These are phyloP conservation scores for Alosa alosa DNA, from an alignment of 2,113 vertebrate species.

Conservation along the genomic window DNA sequence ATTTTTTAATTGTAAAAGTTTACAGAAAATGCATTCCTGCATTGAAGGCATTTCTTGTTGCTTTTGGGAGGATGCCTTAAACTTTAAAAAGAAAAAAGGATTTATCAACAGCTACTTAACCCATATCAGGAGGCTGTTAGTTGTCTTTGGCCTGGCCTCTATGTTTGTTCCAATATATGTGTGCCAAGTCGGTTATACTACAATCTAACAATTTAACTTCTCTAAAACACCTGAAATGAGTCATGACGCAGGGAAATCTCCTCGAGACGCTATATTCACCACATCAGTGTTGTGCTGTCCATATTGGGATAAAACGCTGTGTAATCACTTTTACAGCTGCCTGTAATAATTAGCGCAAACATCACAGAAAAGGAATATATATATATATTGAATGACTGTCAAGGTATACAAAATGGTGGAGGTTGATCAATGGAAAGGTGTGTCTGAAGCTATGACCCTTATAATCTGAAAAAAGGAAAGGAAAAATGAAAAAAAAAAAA, in stretches of 20 bases:
- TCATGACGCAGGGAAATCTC: not conserved
- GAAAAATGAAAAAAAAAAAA: not conserved
- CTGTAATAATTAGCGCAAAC: slow-evolving; percentile 44
- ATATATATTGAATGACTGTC: not conserved
- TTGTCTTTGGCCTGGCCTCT: not conserved
- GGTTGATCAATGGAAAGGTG: slow-evolving; percentile 14
- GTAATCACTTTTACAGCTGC: not conserved
- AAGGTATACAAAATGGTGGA: slow-evolving; percentile 27
- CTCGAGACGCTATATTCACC: not conserved
- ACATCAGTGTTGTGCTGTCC: not conserved
- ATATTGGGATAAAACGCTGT: not conserved
- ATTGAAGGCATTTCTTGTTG: slow-evolving; percentile 60
- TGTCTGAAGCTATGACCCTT: slow-evolving; percentile 9
- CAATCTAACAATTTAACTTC: not conserved
- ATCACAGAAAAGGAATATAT: not conserved
- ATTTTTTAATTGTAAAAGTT: slow-evolving; percentile 73
- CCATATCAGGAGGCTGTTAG: not conserved
- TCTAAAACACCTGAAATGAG: not conserved
- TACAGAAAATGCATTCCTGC: slow-evolving; percentile 75
- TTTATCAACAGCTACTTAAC: not conserved
- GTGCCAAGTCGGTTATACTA: not conserved
- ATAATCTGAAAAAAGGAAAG: slow-evolving; percentile 2
- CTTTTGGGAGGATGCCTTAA: slow-evolving; percentile 24
- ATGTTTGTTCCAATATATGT: not conserved
- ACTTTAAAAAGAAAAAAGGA: no score